Evolutionary conservation across 2,113 vertebrate genomes (phyloP), one percentile per base, ranked within the genome.

Genomic region (Coreoperca whiteheadi): DNA sequence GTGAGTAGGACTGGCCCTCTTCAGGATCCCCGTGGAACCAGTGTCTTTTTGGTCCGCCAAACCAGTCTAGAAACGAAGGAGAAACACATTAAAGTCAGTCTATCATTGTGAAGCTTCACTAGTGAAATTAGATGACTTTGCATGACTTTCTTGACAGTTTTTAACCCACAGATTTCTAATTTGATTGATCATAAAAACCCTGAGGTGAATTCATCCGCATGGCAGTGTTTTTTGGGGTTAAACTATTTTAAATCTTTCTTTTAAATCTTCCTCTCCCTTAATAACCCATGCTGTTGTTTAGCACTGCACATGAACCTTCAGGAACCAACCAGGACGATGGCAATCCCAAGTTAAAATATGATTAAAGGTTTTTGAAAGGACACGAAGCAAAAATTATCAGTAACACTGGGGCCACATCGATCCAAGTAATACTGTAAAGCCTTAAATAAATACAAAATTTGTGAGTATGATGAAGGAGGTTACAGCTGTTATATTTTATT

Each of bases 1-100:
- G 86, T 94, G 94, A 76, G 92, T 93, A 37, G 93, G 93, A 82
- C 93, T 94, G 85, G 87, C 87, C 82, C 91, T 94, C 88, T 94
- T 96, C 85, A 95, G 90, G 88, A 92, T 85, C 70, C 91, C 89
- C 11, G 78, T 83, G 48, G 77, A 87, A 74, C 79, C 87, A 4
- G 82, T 50, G 56, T 95, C 91, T 79, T 82, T 92, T 82, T 94
- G 93, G 67, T 95, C 94, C 74, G 87, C 91, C 12, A 70, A 67
- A 69, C 85, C 83, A 54, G 83, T 85, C 95, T 96, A 82, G 54
- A 79, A 88, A 79, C 39, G 0, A 61, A 83, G 23, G 15, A 77
- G 54, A 21, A 77, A 46, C 21, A 70, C 4, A 54, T 34, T 46
- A 6, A 53, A 71, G 43, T 78, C 34, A 77, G 2, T 74, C 23